Evolutionary conservation across 2,888 invertebrate genomes (phyloP).

Genomic region (Drosophila incognita): DNA sequence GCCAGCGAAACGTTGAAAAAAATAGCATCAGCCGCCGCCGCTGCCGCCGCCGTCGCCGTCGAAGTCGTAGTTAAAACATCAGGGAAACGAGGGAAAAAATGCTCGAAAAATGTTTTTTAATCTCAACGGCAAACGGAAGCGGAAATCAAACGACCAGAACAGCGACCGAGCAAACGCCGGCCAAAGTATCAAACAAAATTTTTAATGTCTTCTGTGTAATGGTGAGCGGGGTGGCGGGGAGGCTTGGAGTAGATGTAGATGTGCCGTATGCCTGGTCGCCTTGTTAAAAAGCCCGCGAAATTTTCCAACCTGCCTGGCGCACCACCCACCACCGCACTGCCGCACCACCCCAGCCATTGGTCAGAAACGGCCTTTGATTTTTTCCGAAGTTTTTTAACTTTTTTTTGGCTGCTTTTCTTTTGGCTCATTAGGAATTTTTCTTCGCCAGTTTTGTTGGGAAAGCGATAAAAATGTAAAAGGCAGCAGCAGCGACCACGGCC

Average conservation of each 20-base stretch:
- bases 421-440: constrained; percentile 82
- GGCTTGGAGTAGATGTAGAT: constrained; percentile 63
- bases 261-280: constrained; percentile 72
- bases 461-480: constrained; percentile 76
- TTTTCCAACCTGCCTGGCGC: constrained; percentile 44
- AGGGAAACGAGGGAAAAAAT: constrained; percentile 75
- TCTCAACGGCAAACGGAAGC: constrained; percentile 84
- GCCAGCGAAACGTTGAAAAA: constrained; percentile 56
- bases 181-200: constrained; percentile 77
- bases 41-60: constrained; percentile 14
- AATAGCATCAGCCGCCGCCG: constrained; percentile 1
- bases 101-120: constrained; percentile 79
- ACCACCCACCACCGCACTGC: not conserved
- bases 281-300: constrained; percentile 80
- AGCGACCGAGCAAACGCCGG: constrained; percentile 55
- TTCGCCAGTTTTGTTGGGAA: constrained; percentile 69
- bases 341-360: constrained; percentile 7
- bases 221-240: constrained; percentile 28
- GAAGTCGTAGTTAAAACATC: constrained; percentile 47
- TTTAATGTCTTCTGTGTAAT: constrained; percentile 66
- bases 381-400: constrained; percentile 77
- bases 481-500: constrained; percentile 61
- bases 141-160: constrained; percentile 84
- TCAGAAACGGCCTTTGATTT: constrained; percentile 76
- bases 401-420: constrained; percentile 62